phyloP scores from a whole-genome alignment of 2,888 invertebrate genomes.

The Lycia hirtaria region DNA sequence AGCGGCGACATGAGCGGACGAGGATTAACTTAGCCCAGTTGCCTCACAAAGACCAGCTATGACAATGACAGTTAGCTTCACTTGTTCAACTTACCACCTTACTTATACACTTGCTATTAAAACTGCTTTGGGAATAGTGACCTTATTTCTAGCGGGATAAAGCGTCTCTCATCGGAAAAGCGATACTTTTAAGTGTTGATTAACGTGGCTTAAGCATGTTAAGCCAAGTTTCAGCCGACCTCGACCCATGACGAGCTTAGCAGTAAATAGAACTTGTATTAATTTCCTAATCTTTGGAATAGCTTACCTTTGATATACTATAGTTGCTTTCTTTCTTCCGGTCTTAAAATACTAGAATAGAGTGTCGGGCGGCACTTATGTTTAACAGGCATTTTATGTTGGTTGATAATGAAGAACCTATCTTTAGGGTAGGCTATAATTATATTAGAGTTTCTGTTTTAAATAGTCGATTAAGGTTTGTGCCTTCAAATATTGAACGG shows the following conservation, averaged over 20 bases:
- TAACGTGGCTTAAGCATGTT: constrained; percentile 51
- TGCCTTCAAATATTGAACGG: too few relatives aligned
- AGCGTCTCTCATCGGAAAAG: constrained; percentile 13
- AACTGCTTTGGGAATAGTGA: constrained; percentile 32
- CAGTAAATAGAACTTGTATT: constrained; percentile 60
- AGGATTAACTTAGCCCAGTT: constrained; percentile 64
- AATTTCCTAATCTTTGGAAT: constrained; percentile 49
- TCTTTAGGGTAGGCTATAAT: too few relatives aligned
- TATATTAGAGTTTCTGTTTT: too few relatives aligned
- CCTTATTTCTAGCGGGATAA: constrained; percentile 31
- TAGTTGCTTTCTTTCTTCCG: not conserved
- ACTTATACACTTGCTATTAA: constrained; percentile 33
- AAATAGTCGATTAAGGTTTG: too few relatives aligned
- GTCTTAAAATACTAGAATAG: too few relatives aligned
- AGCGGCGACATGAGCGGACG: constrained; percentile 51
- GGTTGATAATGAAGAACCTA: too few relatives aligned
- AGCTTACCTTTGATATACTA: not conserved
- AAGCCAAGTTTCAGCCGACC: constrained; percentile 65
- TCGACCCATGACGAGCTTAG: constrained; percentile 60
- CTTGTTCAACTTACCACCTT: constrained; percentile 55
- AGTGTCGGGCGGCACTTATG: too few relatives aligned
- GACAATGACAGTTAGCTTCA: constrained; percentile 71
- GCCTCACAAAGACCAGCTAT: constrained; percentile 63
- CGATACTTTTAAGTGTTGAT: constrained; percentile 10
- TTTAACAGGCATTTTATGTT: too few relatives aligned